Percentiles rank a stretch among this genome's conserved stretches.
phyloP scores from a whole-genome alignment of 2,113 vertebrate genomes.

The Rousettus leschenaultii region DNA sequence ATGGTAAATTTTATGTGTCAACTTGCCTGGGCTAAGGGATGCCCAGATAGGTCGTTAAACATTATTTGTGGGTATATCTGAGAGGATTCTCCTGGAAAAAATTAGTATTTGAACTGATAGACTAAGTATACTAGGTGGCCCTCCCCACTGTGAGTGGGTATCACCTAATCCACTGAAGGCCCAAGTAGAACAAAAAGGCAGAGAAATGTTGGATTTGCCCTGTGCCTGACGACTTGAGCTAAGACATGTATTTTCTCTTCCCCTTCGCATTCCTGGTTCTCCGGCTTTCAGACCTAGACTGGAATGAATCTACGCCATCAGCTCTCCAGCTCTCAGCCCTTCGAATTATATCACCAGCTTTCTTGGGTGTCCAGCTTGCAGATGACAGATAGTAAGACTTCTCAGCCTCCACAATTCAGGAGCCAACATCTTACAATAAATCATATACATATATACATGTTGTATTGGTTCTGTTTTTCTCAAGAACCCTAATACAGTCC shows the following conservation, averaged over 20 bases:
- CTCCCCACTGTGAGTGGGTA: not conserved
- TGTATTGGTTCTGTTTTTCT: not conserved
- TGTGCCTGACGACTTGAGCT: not conserved
- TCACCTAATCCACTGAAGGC: not conserved
- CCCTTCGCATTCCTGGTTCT: not conserved
- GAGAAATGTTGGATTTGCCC: not conserved
- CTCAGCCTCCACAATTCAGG: not conserved
- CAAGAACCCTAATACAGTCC: not conserved
- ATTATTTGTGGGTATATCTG: not conserved
- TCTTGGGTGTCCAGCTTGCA: not conserved
- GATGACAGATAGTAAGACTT: not conserved
- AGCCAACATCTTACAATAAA: not conserved
- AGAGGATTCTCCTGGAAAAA: not conserved
- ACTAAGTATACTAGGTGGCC: not conserved
- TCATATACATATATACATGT: not conserved
- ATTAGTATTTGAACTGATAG: not conserved
- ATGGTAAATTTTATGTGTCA: not conserved
- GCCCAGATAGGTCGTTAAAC: not conserved
- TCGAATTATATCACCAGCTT: not conserved
- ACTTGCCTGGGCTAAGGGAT: not conserved
- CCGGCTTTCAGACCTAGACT: not conserved
- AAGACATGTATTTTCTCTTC: not conserved
- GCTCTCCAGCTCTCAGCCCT: not conserved
- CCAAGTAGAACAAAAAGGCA: not conserved
- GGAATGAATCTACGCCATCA: not conserved